These are phyloP conservation scores for Pachyuromys duprasi DNA, from an alignment of 2,797 vertebrate species.

Conservation along the genomic window DNA sequence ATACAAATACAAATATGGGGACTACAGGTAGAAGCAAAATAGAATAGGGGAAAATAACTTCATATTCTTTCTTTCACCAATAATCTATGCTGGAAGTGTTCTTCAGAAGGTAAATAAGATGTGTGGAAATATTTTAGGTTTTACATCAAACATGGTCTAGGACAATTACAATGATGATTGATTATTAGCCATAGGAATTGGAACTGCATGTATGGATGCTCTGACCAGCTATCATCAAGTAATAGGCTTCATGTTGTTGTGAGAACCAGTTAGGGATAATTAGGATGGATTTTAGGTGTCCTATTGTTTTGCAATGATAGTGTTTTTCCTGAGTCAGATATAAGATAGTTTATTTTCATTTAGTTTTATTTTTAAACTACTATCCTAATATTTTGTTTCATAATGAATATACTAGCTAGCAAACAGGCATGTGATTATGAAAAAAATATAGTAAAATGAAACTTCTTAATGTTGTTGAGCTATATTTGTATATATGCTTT, in stretches of 20 bases:
- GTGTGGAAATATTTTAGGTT: conserved; percentile 18
- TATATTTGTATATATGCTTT: conserved; percentile 39
- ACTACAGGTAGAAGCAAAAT: conserved; percentile 32
- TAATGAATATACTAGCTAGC: not conserved
- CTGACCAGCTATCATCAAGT: not conserved
- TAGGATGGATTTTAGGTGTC: not conserved
- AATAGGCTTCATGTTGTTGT: not conserved
- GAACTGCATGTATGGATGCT: not conserved
- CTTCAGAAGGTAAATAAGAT: conserved; percentile 50
- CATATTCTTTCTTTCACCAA: not conserved
- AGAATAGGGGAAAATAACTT: not conserved
- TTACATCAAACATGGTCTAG: not conserved
- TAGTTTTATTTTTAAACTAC: conserved; percentile 39
- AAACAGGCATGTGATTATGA: conserved; percentile 18
- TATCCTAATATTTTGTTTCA: not conserved
- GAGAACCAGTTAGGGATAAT: not conserved
- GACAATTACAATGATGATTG: conserved; percentile 45
- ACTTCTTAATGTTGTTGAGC: not conserved
- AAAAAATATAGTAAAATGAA: conserved; percentile 49
- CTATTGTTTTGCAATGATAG: not conserved
- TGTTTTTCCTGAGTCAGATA: not conserved
- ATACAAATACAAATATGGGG: not conserved
- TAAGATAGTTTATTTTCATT: not conserved
- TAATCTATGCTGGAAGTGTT: conserved; percentile 21
- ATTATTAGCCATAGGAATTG: not conserved